phyloP scores from a whole-genome alignment of 2,888 invertebrate species.

The Spicauda simplicius region DNA sequence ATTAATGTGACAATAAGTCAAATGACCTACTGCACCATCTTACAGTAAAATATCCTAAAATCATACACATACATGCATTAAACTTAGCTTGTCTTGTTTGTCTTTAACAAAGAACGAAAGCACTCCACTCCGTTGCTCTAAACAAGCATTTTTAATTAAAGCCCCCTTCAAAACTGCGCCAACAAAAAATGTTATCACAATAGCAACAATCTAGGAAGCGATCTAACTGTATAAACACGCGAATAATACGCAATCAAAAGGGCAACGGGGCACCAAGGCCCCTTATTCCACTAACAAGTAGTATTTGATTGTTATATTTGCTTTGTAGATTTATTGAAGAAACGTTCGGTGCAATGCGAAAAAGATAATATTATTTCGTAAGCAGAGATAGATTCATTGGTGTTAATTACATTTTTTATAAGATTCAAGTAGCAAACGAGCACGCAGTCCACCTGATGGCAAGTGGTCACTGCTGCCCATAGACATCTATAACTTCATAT shows the following conservation, averaged over 20 bases:
- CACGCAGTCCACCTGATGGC: too few relatives aligned
- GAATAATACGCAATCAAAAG: conserved; percentile 84
- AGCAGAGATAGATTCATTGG: too few relatives aligned
- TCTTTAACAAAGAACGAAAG: conserved; percentile 19
- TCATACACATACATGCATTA: conserved; percentile 4
- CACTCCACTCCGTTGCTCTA: conserved; percentile 55
- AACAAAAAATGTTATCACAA: conserved; percentile 79
- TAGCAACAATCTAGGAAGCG: conserved; percentile 83
- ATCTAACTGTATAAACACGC: conserved; percentile 84
- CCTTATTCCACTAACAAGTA: conserved; percentile 16
- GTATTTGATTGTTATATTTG: not conserved
- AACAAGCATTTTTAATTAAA: conserved; percentile 82
- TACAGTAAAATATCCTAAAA: not conserved
- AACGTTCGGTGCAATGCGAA: too few relatives aligned
- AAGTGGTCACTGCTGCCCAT: too few relatives aligned
- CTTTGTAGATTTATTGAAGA: too few relatives aligned
- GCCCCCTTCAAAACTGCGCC: conserved; percentile 71
- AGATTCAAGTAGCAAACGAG: too few relatives aligned
- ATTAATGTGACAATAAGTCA: too few relatives aligned
- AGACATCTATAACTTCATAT: too few relatives aligned
- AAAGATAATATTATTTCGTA: too few relatives aligned
- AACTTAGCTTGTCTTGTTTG: conserved; percentile 21
- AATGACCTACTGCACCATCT: not conserved
- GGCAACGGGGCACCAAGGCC: conserved; percentile 69
- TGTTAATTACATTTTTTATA: too few relatives aligned